These are phyloP conservation scores for Pammene fasciana DNA, from an alignment of 2,888 invertebrate genomes.

Conservation along the genomic window DNA sequence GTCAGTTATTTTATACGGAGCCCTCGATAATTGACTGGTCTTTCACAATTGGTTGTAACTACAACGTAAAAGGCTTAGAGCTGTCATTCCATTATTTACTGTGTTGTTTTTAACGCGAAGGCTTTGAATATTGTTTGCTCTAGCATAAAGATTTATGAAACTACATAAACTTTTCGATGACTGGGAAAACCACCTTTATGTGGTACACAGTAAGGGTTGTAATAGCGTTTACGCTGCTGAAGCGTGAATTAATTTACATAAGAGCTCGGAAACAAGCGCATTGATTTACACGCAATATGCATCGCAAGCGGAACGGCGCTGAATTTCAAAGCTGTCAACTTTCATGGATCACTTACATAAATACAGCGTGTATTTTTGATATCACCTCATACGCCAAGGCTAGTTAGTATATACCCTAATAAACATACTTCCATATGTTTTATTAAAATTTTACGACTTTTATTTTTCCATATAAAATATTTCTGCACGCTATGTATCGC, in stretches of 20 bases:
- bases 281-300: conserved; percentile 53
- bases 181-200: conserved; percentile 13
- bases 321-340: conserved; percentile 47
- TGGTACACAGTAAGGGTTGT: conserved; percentile 8
- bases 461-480: too few relatives aligned
- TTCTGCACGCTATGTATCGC: too few relatives aligned
- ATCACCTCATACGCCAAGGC: too few relatives aligned
- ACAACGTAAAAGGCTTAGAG: conserved; percentile 27
- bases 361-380: neutral
- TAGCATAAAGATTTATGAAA: conserved; percentile 44
- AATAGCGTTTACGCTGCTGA: conserved; percentile 35
- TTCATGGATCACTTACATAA: neutral
- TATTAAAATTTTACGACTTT: too few relatives aligned
- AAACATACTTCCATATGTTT: too few relatives aligned
- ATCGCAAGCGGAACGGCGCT: conserved; percentile 40
- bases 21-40: too few relatives aligned
- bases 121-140: conserved; percentile 44
- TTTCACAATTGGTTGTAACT: neutral
- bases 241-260: conserved; percentile 53
- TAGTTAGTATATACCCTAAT: too few relatives aligned
- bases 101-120: conserved; percentile 35
- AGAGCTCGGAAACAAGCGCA: conserved; percentile 48
- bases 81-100: conserved; percentile 41
- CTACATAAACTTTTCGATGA: conserved; percentile 25
- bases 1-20: too few relatives aligned